Evolutionary conservation across 2,113 vertebrate species (phyloP), one percentile per base, ranked within the genome.

Genomic region (Tyrannus savana): DNA sequence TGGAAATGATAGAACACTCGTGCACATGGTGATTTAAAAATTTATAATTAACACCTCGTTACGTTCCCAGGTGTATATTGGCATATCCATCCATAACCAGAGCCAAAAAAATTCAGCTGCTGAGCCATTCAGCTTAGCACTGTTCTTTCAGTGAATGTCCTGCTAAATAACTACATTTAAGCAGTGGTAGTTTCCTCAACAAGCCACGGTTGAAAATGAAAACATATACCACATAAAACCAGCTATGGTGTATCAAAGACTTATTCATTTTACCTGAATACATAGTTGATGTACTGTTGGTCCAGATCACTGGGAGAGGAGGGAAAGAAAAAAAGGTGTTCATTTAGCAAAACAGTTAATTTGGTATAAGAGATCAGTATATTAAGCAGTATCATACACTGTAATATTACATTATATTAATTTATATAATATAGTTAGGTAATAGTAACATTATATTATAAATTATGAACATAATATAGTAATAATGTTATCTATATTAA

Each of bases 221-320:
- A 94, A 89, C 24, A 80, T 39, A 59, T 19, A 31, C 12, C 39
- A 73, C 16, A 60, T 53, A 77, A 90, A 82, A 58, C 9, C 62
- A 82, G 59, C 39, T 68, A 41, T n/a, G 27, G 39, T 56, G 22
- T 72, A 86, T 56, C 74, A 85, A 89, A 89, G 86, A 44, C 53
- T 81, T 94, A 83, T 68, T 92, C n/a, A 71, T 92, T 97, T 98
- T 98, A 99, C 99, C 99, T 99, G 98, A 98, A 99, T 90, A 99
- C 46, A 94, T 99, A 99, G 98, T 99, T 99, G 79, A 99, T 97
- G 90, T 98, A 99, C 92, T 99, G 99, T 93, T 99, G 98, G 83
- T 99, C 99, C 93, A 99, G 97, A 85, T 99, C 99, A 97, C 99
- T 99, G 60, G 19, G 35, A 96, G 68, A 81, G 27, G 63, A 67